Evolutionary conservation across 2,888 invertebrate genomes (phyloP).

Genomic region (Cerceris rybyensis): DNA sequence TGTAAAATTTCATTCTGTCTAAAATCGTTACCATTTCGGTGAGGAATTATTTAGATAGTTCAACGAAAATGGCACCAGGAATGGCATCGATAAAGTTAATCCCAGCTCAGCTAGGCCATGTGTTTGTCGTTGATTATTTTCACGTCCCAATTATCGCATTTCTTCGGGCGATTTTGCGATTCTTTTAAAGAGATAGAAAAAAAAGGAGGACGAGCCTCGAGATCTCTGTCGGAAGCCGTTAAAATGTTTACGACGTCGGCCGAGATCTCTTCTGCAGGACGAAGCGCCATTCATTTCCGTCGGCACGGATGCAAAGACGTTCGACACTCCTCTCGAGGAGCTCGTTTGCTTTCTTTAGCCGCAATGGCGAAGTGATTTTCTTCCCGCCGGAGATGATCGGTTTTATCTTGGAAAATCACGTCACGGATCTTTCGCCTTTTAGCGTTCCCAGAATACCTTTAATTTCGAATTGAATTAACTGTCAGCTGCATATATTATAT

Average conservation of each 20-base stretch:
- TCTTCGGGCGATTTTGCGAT: slow-evolving; percentile 20
- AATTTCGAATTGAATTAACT: too few relatives aligned
- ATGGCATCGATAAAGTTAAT: not conserved
- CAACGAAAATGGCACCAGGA: slow-evolving; percentile 1
- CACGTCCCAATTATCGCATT: slow-evolving; percentile 41
- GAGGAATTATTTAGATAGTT: slow-evolving; percentile 28
- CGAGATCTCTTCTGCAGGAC: slow-evolving; percentile 12
- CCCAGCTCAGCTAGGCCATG: slow-evolving; percentile 41
- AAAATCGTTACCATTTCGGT: not conserved
- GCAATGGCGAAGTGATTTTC: not conserved
- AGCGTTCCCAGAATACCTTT: not conserved
- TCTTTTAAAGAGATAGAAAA: slow-evolving; percentile 19
- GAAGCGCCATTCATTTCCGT: slow-evolving; percentile 5
- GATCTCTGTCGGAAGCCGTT: slow-evolving; percentile 24
- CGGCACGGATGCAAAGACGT: slow-evolving; percentile 5
- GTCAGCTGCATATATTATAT: not conserved
- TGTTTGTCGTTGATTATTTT: slow-evolving; percentile 56
- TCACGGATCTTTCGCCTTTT: not conserved
- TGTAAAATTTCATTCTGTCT: too few relatives aligned
- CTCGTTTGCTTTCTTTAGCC: not conserved
- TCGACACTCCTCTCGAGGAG: not conserved
- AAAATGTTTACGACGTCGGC: slow-evolving; percentile 46
- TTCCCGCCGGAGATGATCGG: not conserved
- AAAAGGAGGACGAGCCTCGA: slow-evolving; percentile 5
- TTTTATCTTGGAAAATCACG: not conserved